Conservation (phyloP, 2,888 invertebrate species). For the Euzophera pinguis region DNA sequence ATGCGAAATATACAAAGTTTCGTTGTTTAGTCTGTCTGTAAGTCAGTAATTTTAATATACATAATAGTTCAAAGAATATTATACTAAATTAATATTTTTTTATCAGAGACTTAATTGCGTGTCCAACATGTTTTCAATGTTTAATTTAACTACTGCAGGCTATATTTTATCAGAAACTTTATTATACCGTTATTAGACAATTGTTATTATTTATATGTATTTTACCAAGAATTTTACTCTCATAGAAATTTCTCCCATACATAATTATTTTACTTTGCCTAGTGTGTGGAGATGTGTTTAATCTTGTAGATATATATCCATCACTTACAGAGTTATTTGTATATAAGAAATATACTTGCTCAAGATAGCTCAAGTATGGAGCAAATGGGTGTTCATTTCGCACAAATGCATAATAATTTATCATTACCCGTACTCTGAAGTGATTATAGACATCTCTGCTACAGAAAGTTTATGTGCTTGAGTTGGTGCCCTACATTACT, state of each 20-base stretch:
- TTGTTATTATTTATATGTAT: background rate
- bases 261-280: background rate
- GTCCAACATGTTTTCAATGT: too few relatives aligned
- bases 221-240: background rate
- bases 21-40: too few relatives aligned
- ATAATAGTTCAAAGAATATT: too few relatives aligned
- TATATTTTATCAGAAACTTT: too few relatives aligned
- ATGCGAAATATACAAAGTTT: too few relatives aligned
- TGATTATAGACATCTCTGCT: slow-evolving; percentile 27
- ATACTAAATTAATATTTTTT: too few relatives aligned
- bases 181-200: background rate
- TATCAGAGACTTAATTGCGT: too few relatives aligned
- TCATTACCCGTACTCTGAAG: slow-evolving; percentile 21
- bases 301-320: slow-evolving; percentile 5
- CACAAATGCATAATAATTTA: slow-evolving; percentile 60
- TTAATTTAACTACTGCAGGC: too few relatives aligned
- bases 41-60: too few relatives aligned
- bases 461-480: slow-evolving; percentile 50
- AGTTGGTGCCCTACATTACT: slow-evolving; percentile 46
- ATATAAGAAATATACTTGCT: slow-evolving; percentile 45
- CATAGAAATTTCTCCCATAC: background rate
- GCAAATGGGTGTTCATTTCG: slow-evolving; percentile 47
- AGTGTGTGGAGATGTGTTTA: background rate
- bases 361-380: slow-evolving; percentile 63
- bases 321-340: background rate